Evolutionary conservation across 2,113 vertebrate genomes (phyloP).

Genomic region (Muntiacus muntjak): DNA sequence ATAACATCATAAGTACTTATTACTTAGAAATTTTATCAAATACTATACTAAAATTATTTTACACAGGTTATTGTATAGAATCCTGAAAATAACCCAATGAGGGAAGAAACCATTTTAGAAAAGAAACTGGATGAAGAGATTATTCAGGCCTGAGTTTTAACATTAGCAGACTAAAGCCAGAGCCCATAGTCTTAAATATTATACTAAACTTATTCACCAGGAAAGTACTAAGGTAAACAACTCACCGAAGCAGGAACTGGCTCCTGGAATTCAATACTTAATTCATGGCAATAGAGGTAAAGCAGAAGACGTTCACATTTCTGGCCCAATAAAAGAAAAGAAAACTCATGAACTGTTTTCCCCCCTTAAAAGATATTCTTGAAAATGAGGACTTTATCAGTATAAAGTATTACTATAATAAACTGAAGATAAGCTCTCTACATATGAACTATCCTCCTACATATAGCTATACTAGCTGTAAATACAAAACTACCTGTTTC

Average conservation of each 20-base stretch:
- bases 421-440: background rate
- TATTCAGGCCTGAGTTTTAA: background rate
- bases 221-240: constrained; percentile 42
- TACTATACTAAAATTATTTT: background rate
- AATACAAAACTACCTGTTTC: background rate
- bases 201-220: background rate
- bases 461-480: background rate
- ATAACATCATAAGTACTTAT: background rate
- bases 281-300: constrained; percentile 95
- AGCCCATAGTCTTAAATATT: background rate
- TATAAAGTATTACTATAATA: background rate
- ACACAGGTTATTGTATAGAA: background rate
- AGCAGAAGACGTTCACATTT: constrained; percentile 97
- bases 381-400: background rate
- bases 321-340: constrained; percentile 77
- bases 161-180: background rate
- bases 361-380: background rate
- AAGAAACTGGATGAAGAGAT: background rate
- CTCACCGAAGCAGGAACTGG: constrained; percentile 95
- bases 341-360: constrained; percentile 36
- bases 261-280: constrained; percentile 97
- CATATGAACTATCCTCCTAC: background rate
- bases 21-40: background rate
- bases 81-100: background rate
- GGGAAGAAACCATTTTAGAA: background rate